Evolutionary conservation across 2,113 vertebrate genomes (phyloP).

Genomic region (Daphoenositta chrysoptera): DNA sequence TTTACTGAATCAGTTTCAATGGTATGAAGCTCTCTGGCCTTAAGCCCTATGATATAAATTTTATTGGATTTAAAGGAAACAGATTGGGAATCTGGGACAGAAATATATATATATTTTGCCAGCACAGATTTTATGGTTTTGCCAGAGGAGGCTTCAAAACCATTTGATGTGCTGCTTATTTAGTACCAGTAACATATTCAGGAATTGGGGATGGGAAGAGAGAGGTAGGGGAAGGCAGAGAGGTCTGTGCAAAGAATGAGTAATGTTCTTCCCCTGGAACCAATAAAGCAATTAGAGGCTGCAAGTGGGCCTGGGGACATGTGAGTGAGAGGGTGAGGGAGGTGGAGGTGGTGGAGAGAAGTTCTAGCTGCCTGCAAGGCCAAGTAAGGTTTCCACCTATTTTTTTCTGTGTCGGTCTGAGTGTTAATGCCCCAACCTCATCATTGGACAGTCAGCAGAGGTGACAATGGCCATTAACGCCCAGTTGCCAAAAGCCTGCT

Average conservation of each 20-base stretch:
- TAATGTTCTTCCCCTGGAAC: background rate
- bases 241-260: background rate
- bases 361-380: background rate
- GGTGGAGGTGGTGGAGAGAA: background rate
- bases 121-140: slow-evolving; percentile 39
- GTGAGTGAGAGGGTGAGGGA: background rate
- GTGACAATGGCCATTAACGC: fast-evolving
- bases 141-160: slow-evolving; percentile 48
- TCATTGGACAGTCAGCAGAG: background rate
- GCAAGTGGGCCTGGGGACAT: background rate
- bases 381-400: background rate
- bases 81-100: slow-evolving; percentile 67
- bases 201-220: background rate
- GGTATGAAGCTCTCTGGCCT: slow-evolving; percentile 56
- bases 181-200: background rate
- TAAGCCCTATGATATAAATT: slow-evolving; percentile 54
- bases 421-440: background rate
- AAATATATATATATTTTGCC: slow-evolving; percentile 28
- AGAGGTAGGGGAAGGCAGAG: background rate
- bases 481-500: fast-evolving
- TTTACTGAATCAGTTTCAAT: slow-evolving; percentile 71
- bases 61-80: slow-evolving; percentile 74
- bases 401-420: background rate
- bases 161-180: slow-evolving; percentile 52
- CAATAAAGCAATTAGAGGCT: background rate